A percentile compares a stretch with the other conserved stretches of the same genome.
Conservation (phyloP, 1,140 invertebrate genomes). For the Nilaparvata lugens region DNA sequence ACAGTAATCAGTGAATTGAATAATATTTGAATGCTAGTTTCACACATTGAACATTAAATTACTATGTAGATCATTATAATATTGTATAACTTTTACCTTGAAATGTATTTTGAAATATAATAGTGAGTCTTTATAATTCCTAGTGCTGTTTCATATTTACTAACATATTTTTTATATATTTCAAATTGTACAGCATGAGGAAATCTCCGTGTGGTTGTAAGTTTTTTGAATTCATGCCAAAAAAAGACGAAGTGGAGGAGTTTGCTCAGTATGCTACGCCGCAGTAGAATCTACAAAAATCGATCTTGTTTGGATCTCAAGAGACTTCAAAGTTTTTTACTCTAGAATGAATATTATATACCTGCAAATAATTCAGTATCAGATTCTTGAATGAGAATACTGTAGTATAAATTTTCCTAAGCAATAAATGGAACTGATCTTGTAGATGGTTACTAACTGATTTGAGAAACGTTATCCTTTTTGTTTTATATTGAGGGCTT, state of each 20-base stretch:
- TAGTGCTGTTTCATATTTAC: neutral
- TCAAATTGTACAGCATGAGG: neutral
- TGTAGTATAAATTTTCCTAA: neutral
- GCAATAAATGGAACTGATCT: neutral
- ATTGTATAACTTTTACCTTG: neutral
- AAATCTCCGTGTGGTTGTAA: constrained; percentile 1
- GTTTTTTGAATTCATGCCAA: constrained; percentile 3
- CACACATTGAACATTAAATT: neutral
- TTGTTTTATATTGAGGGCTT: too few relatives aligned
- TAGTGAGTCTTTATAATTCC: neutral
- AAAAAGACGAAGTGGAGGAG: neutral
- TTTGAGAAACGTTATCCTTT: too few relatives aligned
- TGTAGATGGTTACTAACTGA: neutral
- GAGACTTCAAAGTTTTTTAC: neutral
- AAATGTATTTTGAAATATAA: neutral
- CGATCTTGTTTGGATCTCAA: neutral
- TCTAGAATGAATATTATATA: neutral
- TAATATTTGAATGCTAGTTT: neutral
- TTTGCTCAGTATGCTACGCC: neutral
- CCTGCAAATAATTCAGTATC: neutral
- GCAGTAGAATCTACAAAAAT: neutral
- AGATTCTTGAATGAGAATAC: neutral
- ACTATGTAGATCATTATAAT: neutral
- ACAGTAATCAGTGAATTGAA: neutral
- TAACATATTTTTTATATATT: constrained; percentile 2